Evolutionary conservation across 1,140 invertebrate species (phyloP), one percentile per base, ranked within the genome.

Genomic region (Tyrophagus putrescentiae): DNA sequence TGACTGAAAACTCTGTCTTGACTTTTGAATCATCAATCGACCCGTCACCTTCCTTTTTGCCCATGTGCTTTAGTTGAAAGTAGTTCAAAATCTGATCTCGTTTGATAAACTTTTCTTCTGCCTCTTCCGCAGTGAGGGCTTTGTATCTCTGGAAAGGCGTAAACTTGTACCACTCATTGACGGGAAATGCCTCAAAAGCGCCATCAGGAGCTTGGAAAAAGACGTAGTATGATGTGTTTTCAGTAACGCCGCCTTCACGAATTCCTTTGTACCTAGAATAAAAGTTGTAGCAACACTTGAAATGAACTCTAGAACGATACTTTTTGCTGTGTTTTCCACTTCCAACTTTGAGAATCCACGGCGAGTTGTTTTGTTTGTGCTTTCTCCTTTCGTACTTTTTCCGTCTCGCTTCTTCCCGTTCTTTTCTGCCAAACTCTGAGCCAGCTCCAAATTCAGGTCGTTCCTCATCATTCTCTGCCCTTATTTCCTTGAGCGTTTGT

Each of bases 151-250:
- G 84, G 64, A 90, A 83, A 0, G 86, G 84, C 66, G 84, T 83
- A 70, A 93, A 93, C 57, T 74, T 73, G 61, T 77, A 77, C 93
- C 93, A 97, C 73, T 97, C 91, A 54, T 86, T 81, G 9, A 97
- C 75, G 1, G 92, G 92, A 75, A 85, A 92, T 0, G 92, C 92
- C 74, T 97, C 92, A 70, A 97, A 95, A 0, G 84, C 84, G 18
- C 88, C 88, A 76, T 96, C 91, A 6, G 84, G 78, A 23, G 86
- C 87, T 74, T 96, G 88, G 1, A 87, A 93, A 68, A 97, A 97
- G 6, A 97, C 87, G 70, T 93, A 97, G 71, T 95, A 97, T 0
- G 90, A 84, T 0, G 91, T 85, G 73, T 97, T 97, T 71, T 94
- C 90, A 36, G 84, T 82, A 0, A 98, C 84, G 42, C 91, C 90